phyloP scores from a whole-genome alignment of 1,140 invertebrate genomes.

The Temnothorax nylanderi region DNA sequence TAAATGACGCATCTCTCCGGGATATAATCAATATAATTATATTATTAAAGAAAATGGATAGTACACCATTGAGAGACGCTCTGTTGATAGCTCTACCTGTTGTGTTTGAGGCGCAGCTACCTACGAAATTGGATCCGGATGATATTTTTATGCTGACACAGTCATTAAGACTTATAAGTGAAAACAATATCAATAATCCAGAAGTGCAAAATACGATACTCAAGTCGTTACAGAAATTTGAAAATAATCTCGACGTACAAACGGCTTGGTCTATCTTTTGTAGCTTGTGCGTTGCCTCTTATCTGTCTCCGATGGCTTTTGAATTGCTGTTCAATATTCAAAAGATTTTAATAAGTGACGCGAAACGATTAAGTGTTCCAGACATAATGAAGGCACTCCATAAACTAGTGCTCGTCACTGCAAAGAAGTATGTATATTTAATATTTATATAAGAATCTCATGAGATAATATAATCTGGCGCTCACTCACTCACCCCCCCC shows the following conservation, averaged over 20 bases:
- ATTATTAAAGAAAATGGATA: slow-evolving; percentile 83
- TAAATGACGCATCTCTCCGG: slow-evolving; percentile 24
- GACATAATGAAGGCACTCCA: slow-evolving; percentile 84
- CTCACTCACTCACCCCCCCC: too few relatives aligned
- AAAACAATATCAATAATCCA: slow-evolving; percentile 25
- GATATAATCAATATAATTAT: slow-evolving; percentile 87
- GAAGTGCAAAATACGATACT: slow-evolving; percentile 12
- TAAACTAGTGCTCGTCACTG: slow-evolving; percentile 79
- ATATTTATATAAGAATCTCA: too few relatives aligned
- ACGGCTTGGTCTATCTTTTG: slow-evolving; percentile 28
- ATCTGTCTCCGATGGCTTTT: background rate
- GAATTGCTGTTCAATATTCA: slow-evolving; percentile 17
- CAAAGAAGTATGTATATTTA: slow-evolving; percentile 57
- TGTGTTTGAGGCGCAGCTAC: slow-evolving; percentile 87
- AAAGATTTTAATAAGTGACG: slow-evolving; percentile 60
- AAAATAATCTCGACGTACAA: background rate
- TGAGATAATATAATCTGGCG: too few relatives aligned
- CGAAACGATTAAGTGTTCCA: slow-evolving; percentile 81
- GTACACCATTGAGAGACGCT: slow-evolving; percentile 87
- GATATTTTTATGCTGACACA: slow-evolving; percentile 24
- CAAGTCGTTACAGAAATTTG: slow-evolving; percentile 10
- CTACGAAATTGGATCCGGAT: slow-evolving; percentile 68
- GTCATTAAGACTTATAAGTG: slow-evolving; percentile 38
- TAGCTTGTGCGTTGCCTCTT: slow-evolving; percentile 18
- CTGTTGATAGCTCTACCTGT: slow-evolving; percentile 87